Percentiles rank a stretch among this genome's conserved stretches.
Evolutionary conservation across 1,140 invertebrate genomes (phyloP).

Genomic region (Delia radicum): DNA sequence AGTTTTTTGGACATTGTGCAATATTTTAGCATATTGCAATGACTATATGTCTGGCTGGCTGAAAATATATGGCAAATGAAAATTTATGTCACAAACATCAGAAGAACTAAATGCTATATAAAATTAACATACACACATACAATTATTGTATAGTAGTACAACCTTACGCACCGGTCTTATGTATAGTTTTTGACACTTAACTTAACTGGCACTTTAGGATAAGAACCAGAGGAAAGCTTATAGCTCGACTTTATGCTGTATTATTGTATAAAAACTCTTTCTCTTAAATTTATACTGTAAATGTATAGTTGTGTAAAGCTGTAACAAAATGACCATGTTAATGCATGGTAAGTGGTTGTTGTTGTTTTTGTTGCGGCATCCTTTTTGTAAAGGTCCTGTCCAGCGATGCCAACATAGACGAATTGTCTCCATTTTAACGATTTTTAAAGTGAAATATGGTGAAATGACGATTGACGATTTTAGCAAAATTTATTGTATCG

Average conservation of each 20-base stretch:
- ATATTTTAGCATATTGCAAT: neutral
- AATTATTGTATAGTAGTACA: neutral
- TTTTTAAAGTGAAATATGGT: no score
- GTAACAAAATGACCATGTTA: no score
- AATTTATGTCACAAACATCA: slow-evolving; percentile 6
- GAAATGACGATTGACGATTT: no score
- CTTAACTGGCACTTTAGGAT: slow-evolving; percentile 3
- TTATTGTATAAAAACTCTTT: neutral
- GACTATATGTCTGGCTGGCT: neutral
- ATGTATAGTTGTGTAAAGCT: no score
- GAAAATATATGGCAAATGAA: neutral
- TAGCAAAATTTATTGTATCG: no score
- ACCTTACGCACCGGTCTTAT: neutral
- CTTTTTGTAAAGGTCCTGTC: no score
- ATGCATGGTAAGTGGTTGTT: no score
- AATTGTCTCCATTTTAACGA: no score
- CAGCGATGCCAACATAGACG: no score
- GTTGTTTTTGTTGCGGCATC: no score
- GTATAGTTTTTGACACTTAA: neutral
- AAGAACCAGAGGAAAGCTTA: neutral
- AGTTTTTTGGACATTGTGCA: neutral
- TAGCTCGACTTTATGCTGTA: neutral
- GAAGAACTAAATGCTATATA: neutral
- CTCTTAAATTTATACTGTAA: no score
- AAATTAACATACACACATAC: neutral